Base-by-base conservation (phyloP, 2,113 vertebrate species). In the Notarius lentiginosus region DNA sequence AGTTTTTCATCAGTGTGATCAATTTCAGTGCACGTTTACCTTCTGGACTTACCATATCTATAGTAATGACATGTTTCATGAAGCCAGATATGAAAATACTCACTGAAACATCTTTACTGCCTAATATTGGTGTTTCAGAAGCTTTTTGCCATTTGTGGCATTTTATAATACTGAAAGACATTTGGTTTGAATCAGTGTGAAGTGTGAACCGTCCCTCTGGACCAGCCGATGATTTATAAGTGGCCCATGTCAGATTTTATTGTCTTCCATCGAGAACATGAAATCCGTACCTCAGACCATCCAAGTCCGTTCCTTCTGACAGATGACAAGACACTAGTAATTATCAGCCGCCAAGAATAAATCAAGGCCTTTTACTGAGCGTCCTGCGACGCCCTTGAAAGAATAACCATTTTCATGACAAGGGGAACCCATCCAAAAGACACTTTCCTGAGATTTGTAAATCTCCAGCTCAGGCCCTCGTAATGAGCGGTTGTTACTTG, bases 331-430 rank as follows among this genome's bases (percentile, higher is more conserved):
- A 95, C 94, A 94, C 93, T 91, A 92, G 92, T 94, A 95, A 95
- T 95, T 95, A 95, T 94, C 92, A 94, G 93, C 93, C 92, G 92
- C 94, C 92, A 77, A 83, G 92, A 94, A 94, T 95, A 95, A 95
- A 95, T 95, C 94, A 94, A 7, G 90, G 91, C 90, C 94, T 94
- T 94, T 95, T 93, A 94, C 93, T 93, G 91, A 61, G 86, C 89
- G 83, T 89, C 89, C 91, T 85, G 18, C 90, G 84, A 20, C 93
- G 91, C 90, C 90, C 91, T 91, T 91, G 86, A 91, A 91, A 90
- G 91, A 93, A 94, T 95, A 95, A 95, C 92, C 90, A 93, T 95
- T 95, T 95, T 94, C 90, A 92, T 89, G 91, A 58, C 55, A 66
- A 91, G 92, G 90, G 88, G 91, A 93, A 92, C 84, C 89, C 89